Evolutionary conservation across 2,113 vertebrate genomes (phyloP).

Genomic region (Gymnogyps californianus): DNA sequence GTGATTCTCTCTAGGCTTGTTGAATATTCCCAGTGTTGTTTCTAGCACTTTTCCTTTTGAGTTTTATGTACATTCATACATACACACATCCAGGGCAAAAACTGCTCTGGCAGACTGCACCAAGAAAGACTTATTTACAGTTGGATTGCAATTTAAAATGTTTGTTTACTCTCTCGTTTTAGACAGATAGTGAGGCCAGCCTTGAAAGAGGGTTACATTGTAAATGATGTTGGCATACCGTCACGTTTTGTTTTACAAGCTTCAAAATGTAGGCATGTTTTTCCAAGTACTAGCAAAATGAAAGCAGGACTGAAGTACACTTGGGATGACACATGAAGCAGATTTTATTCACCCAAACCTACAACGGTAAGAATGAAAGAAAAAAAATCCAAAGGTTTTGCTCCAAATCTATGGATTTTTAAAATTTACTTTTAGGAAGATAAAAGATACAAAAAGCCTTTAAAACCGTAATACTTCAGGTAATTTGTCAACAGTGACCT

Average conservation of each 20-base stretch:
- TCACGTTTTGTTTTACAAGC: not conserved
- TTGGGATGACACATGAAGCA: not conserved
- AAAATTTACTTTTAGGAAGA: not conserved
- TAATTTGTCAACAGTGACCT: not conserved
- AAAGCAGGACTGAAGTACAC: not conserved
- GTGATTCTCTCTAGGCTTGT: not conserved
- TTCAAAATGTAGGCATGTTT: not conserved
- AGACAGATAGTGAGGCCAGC: not conserved
- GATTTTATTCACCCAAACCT: not conserved
- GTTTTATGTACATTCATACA: not conserved
- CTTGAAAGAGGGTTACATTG: not conserved
- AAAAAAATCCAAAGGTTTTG: not conserved
- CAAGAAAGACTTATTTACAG: not conserved
- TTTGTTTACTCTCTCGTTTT: not conserved
- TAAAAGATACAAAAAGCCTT: not conserved
- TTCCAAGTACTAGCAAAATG: not conserved
- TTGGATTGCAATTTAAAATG: not conserved
- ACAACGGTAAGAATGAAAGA: not conserved
- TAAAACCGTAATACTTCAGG: not conserved
- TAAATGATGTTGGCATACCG: not conserved
- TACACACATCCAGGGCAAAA: not conserved
- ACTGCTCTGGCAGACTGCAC: not conserved
- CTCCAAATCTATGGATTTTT: not conserved
- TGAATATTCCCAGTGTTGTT: not conserved
- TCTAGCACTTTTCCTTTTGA: not conserved